These are phyloP conservation scores for Thera britannica DNA, from an alignment of 2,888 invertebrate species.

Conservation along the genomic window DNA sequence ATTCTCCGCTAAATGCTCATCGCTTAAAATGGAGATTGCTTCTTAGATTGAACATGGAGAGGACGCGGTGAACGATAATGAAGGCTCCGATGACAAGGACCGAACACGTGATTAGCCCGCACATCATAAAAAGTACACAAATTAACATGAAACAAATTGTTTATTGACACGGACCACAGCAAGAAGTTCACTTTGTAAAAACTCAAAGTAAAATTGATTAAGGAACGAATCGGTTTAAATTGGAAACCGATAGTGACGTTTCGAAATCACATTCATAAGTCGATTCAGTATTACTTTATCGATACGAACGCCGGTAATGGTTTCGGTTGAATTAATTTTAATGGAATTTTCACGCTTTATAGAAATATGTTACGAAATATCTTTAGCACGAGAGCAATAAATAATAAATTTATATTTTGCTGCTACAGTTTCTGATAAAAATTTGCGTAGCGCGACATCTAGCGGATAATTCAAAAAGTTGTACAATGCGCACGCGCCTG, in stretches of 20 bases:
- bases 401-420: constrained; percentile 57
- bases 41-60: constrained; percentile 63
- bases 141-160: constrained; percentile 71
- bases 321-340: constrained; percentile 84
- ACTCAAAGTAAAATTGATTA: constrained; percentile 82
- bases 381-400: constrained; percentile 76
- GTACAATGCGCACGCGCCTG: constrained; percentile 70
- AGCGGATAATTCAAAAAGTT: constrained; percentile 56
- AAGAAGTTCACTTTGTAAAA: constrained; percentile 75
- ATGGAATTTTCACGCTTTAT: constrained; percentile 83
- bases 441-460: constrained; percentile 66
- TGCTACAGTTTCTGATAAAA: constrained; percentile 40
- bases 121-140: constrained; percentile 55
- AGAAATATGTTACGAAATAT: constrained; percentile 82
- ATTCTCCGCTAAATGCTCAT: constrained; percentile 82
- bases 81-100: constrained; percentile 54
- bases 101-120: constrained; percentile 51
- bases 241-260: constrained; percentile 84
- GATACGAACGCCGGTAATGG: constrained; percentile 82
- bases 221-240: constrained; percentile 85
- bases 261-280: constrained; percentile 85
- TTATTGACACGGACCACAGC: constrained; percentile 70
- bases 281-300: constrained; percentile 81
- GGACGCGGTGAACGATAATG: constrained; percentile 63
- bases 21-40: constrained; percentile 77